Evolutionary conservation across 2,888 invertebrate species (phyloP).

Genomic region (Dolichomitus sp.): DNA sequence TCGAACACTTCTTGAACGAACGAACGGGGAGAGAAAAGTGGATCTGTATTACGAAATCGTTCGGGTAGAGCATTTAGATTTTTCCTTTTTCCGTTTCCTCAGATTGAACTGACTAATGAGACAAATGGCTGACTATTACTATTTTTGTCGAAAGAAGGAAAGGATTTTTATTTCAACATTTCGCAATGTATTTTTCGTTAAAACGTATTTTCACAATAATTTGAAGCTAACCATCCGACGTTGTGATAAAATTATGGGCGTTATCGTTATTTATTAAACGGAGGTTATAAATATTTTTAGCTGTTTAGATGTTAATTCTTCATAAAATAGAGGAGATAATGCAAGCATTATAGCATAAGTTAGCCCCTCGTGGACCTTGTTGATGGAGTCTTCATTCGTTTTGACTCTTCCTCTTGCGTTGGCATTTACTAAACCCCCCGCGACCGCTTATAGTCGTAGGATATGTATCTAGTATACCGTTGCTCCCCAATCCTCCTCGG

Average conservation of each 20-base stretch:
- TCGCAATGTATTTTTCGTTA: too few relatives aligned
- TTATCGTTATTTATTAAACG: neutral
- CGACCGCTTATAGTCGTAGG: slow-evolving; percentile 51
- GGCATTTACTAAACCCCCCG: slow-evolving; percentile 35
- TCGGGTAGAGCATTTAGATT: too few relatives aligned
- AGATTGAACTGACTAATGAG: too few relatives aligned
- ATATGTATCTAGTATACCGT: slow-evolving; percentile 52
- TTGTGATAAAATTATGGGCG: neutral
- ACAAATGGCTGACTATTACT: too few relatives aligned
- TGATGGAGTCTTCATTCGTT: slow-evolving; percentile 50
- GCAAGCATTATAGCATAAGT: neutral
- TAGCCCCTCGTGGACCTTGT: slow-evolving; percentile 3
- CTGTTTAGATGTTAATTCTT: neutral
- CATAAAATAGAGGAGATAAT: neutral
- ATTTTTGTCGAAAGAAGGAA: too few relatives aligned
- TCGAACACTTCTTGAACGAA: neutral
- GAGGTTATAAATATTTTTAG: neutral
- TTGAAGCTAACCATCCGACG: neutral
- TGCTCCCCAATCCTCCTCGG: slow-evolving; percentile 59
- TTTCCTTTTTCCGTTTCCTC: too few relatives aligned
- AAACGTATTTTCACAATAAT: neutral
- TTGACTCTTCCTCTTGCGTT: slow-evolving; percentile 28
- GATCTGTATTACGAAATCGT: neutral
- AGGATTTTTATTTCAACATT: too few relatives aligned
- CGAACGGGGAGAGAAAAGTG: neutral